phyloP scores from a whole-genome alignment of 30 jellyfish, hydroid and myxozoan species.

The Aurelia sp. region DNA sequence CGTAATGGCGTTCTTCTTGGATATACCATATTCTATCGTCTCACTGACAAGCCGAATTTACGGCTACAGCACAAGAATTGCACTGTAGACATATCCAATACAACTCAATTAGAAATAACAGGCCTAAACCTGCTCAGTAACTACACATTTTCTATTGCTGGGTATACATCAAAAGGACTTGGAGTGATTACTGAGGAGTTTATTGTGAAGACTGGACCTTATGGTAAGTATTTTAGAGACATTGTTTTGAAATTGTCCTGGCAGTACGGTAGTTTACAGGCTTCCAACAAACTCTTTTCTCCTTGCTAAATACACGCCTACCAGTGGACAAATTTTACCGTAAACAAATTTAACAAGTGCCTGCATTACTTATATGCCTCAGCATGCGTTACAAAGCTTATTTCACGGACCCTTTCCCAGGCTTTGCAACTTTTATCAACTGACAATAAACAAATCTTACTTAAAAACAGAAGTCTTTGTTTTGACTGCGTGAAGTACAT shows the following conservation, averaged over 20 bases:
- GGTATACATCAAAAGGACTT: constrained; percentile 69
- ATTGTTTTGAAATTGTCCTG: background rate
- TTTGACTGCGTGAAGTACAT: too few relatives aligned
- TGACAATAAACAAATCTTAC: too few relatives aligned
- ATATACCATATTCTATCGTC: constrained; percentile 40
- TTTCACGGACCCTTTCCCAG: too few relatives aligned
- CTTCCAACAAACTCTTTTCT: too few relatives aligned
- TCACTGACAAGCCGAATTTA: constrained; percentile 5
- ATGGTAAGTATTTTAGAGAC: constrained; percentile 3
- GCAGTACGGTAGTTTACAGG: too few relatives aligned
- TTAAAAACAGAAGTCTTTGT: too few relatives aligned
- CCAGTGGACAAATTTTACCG: too few relatives aligned
- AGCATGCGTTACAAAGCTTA: too few relatives aligned
- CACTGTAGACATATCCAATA: background rate
- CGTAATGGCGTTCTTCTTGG: constrained; percentile 69
- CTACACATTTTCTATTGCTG: constrained; percentile 59
- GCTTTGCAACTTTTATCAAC: too few relatives aligned
- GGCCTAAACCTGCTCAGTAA: constrained; percentile 17
- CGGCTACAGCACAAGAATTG: constrained; percentile 8
- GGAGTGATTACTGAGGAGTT: constrained; percentile 33
- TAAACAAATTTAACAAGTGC: too few relatives aligned
- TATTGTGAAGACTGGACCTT: constrained; percentile 65
- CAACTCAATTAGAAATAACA: constrained; percentile 16
- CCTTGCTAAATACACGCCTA: too few relatives aligned
- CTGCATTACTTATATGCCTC: too few relatives aligned